Conservation (phyloP, 1,140 invertebrate genomes). For the Platyscapa corneri region DNA sequence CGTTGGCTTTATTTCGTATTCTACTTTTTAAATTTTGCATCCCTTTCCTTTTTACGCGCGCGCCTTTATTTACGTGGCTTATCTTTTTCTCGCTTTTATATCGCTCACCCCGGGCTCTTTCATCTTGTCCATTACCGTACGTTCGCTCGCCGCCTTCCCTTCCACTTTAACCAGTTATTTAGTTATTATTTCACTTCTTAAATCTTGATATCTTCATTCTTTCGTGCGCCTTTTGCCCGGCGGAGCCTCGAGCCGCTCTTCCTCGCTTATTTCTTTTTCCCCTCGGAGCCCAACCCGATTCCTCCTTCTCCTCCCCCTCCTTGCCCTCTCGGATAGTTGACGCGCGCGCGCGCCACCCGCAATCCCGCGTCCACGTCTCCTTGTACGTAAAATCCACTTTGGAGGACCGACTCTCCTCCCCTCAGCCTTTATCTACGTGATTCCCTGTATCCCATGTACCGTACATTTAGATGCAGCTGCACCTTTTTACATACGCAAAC, state of each 20-base stretch:
- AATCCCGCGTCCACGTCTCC: neutral
- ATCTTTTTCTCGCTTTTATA: no score
- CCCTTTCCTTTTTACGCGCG: neutral
- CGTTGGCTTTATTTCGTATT: neutral
- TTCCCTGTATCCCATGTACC: neutral
- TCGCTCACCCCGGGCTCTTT: no score
- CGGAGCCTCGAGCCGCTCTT: neutral
- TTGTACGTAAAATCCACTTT: conserved; percentile 28
- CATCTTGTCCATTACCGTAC: no score
- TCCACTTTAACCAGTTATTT: neutral
- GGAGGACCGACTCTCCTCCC: neutral
- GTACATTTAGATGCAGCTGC: conserved; percentile 1
- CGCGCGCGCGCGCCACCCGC: conserved; percentile 1
- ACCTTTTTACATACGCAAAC: neutral
- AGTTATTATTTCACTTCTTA: conserved; percentile 23
- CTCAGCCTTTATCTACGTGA: neutral
- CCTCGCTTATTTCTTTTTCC: neutral
- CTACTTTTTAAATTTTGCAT: no score
- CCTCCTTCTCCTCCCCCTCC: neutral
- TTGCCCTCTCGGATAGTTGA: neutral
- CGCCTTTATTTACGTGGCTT: neutral
- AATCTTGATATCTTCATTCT: no score
- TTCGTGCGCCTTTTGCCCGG: no score
- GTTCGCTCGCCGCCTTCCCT: neutral
- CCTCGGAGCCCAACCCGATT: neutral